A percentile compares a stretch with the other conserved stretches of the same genome.
Evolutionary conservation across 1,140 invertebrate genomes (phyloP).

Genomic region (Kradibia gibbosae): DNA sequence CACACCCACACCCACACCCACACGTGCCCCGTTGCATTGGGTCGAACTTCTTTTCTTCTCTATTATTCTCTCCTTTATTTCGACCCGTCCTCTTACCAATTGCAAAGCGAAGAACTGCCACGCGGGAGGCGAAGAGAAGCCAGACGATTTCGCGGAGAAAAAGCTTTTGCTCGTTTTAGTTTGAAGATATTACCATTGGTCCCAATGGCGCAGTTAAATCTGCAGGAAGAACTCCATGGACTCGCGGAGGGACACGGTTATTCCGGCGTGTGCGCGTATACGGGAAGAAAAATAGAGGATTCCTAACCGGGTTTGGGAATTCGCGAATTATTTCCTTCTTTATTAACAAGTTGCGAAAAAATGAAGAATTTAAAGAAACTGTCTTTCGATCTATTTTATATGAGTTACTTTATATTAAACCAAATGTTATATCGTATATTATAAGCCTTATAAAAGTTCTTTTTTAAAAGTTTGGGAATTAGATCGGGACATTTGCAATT

Average conservation of each 20-base stretch:
- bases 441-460: neutral
- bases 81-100: neutral
- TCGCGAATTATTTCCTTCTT: constrained; percentile 7
- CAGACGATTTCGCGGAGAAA: constrained; percentile 9
- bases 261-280: neutral
- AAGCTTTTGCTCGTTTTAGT: constrained; percentile 46
- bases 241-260: neutral
- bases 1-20: no score
- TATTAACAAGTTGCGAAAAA: neutral
- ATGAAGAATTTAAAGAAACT: neutral
- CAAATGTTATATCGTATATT: neutral
- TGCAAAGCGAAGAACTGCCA: neutral
- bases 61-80: neutral
- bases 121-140: no score
- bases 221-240: constrained; percentile 5
- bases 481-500: neutral
- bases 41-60: neutral
- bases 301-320: neutral
- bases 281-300: neutral
- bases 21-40: neutral
- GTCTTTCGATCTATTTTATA: neutral
- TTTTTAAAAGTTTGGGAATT: constrained; percentile 29
- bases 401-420: neutral
- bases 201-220: constrained; percentile 48
- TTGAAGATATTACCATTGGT: constrained; percentile 44